Conservation (phyloP, 2,113 vertebrate species). For the Ceyx cyanopectus region DNA sequence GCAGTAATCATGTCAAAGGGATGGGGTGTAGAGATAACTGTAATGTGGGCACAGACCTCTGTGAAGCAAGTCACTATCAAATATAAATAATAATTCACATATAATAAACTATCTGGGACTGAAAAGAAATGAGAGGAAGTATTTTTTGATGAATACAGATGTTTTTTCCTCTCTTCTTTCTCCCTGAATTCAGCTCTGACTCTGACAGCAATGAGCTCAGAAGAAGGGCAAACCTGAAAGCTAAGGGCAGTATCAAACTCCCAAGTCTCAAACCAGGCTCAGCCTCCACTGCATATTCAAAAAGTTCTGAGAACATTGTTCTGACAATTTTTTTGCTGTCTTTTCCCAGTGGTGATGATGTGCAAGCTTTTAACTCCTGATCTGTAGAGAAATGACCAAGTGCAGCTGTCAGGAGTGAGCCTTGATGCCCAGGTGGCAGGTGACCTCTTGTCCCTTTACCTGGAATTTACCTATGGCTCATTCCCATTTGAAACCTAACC, state of each 20-base stretch:
- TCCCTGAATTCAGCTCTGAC: background rate
- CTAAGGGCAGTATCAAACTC: background rate
- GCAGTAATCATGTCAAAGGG: background rate
- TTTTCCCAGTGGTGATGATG: background rate
- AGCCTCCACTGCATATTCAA: background rate
- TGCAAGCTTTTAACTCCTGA: background rate
- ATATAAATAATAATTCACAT: background rate
- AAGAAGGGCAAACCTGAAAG: background rate
- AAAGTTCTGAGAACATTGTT: background rate
- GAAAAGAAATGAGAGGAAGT: background rate
- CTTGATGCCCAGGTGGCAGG: background rate
- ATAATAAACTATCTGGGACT: background rate
- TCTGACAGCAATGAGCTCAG: background rate
- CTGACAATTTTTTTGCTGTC: background rate
- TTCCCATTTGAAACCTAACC: background rate
- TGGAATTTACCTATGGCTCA: background rate
- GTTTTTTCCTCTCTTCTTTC: background rate
- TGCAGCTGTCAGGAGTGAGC: background rate
- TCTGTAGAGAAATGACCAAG: background rate
- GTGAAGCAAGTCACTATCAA: background rate
- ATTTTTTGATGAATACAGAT: background rate
- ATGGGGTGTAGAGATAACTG: background rate
- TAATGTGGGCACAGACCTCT: background rate
- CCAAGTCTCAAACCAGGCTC: background rate
- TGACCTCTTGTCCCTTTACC: background rate